These are phyloP conservation scores for Beaufortia kweichowensis DNA, from an alignment of 2,113 vertebrate genomes.

Conservation along the genomic window DNA sequence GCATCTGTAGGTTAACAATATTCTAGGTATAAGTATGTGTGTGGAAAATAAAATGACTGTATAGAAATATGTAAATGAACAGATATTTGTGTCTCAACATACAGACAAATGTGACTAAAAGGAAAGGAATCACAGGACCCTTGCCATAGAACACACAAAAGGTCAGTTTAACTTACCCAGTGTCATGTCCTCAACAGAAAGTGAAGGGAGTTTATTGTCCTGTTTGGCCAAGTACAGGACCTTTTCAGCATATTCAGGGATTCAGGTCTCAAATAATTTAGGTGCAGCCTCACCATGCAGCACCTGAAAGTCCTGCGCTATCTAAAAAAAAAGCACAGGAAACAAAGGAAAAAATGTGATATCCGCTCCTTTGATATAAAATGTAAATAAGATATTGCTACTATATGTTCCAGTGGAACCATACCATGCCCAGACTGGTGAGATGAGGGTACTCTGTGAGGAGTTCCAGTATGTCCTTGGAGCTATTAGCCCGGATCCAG, in stretches of 20 bases:
- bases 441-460: neutral
- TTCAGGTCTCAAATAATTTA: conserved; percentile 12
- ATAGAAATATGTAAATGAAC: conserved; percentile 18
- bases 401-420: conserved; percentile 4
- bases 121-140: conserved; percentile 1
- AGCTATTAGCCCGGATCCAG: no score
- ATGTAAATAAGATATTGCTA: conserved; percentile 7
- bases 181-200: no score
- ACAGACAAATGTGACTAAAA: conserved; percentile 6
- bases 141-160: no score
- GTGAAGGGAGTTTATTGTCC: no score
- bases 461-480: neutral
- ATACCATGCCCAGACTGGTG: neutral
- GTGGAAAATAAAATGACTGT: neutral
- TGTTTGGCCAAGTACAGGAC: no score
- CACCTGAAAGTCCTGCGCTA: neutral
- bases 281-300: conserved; percentile 21
- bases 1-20: conserved; percentile 27
- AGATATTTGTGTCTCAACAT: conserved; percentile 3
- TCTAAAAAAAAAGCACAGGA: neutral
- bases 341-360: neutral
- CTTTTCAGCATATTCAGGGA: no score
- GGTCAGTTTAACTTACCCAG: no score
- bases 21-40: conserved; percentile 6
- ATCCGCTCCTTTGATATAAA: neutral